Conservation (phyloP, 2,797 vertebrate species). For the Scyliorhinus canicula region DNA sequence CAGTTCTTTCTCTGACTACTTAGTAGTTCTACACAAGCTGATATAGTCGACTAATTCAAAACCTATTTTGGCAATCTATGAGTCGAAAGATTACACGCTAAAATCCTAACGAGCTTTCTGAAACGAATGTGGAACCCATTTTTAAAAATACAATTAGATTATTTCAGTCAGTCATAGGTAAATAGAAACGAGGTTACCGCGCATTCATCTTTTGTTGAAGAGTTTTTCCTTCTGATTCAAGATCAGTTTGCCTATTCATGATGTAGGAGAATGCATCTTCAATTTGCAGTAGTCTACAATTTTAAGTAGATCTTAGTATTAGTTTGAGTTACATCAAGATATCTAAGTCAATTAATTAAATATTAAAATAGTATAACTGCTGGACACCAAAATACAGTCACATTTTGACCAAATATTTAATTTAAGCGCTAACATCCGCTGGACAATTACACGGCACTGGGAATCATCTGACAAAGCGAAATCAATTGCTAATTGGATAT, state of each 20-base stretch:
- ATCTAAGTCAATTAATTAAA: not conserved
- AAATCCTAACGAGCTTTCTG: not conserved
- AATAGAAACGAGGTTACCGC: not conserved
- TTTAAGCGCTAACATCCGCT: too few relatives aligned
- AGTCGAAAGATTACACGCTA: not conserved
- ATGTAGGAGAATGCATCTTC: not conserved
- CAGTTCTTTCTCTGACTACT: not conserved
- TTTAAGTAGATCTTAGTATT: not conserved
- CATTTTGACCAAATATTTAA: not conserved
- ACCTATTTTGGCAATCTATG: not conserved
- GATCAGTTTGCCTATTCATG: not conserved
- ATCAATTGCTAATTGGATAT: too few relatives aligned
- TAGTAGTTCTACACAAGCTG: not conserved
- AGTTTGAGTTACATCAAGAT: not conserved
- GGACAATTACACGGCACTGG: too few relatives aligned
- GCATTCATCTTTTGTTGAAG: not conserved
- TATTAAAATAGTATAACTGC: not conserved
- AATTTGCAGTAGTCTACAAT: not conserved
- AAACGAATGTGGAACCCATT: not conserved
- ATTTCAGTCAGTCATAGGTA: not conserved
- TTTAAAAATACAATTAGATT: not conserved
- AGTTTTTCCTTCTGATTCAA: constrained; percentile 14
- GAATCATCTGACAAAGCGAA: too few relatives aligned
- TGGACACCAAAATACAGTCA: not conserved
- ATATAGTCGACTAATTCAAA: not conserved